Conservation (phyloP, 2,113 vertebrate species). For the Muscicapa adusta region DNA sequence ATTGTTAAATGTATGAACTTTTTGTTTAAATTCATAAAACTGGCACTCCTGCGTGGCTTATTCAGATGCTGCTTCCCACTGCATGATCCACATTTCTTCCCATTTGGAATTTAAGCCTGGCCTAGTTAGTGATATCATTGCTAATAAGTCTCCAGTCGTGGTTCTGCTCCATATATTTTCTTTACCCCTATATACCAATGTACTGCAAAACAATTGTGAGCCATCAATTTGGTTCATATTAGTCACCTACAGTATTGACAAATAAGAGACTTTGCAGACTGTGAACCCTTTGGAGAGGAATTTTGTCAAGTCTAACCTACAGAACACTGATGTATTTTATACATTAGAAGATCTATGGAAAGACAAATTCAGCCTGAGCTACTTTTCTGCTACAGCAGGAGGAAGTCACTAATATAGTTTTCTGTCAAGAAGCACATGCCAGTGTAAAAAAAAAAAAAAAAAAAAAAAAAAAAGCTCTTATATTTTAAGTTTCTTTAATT, state of each 20-base stretch:
- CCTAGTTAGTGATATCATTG: not conserved
- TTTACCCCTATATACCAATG: not conserved
- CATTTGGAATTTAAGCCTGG: not conserved
- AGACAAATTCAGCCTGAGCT: not conserved
- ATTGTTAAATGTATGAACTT: not conserved
- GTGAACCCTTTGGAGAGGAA: not conserved
- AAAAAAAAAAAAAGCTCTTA: not conserved
- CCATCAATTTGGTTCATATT: not conserved
- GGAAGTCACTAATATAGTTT: not conserved
- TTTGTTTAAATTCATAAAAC: not conserved
- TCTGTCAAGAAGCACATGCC: constrained; percentile 2
- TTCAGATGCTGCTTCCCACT: not conserved
- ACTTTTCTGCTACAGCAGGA: not conserved
- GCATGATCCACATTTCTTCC: not conserved
- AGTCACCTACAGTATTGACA: not conserved
- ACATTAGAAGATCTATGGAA: not conserved
- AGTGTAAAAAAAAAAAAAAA: not conserved
- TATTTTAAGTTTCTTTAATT: constrained; percentile 22
- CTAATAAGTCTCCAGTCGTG: not conserved
- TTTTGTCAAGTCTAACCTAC: not conserved
- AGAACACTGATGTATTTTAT: not conserved
- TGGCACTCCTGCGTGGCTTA: not conserved
- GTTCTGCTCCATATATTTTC: not conserved
- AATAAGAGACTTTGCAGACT: not conserved
- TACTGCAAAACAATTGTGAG: not conserved